Evolutionary conservation across 2,113 vertebrate species (phyloP).

Genomic region (Mohoua ochrocephala): DNA sequence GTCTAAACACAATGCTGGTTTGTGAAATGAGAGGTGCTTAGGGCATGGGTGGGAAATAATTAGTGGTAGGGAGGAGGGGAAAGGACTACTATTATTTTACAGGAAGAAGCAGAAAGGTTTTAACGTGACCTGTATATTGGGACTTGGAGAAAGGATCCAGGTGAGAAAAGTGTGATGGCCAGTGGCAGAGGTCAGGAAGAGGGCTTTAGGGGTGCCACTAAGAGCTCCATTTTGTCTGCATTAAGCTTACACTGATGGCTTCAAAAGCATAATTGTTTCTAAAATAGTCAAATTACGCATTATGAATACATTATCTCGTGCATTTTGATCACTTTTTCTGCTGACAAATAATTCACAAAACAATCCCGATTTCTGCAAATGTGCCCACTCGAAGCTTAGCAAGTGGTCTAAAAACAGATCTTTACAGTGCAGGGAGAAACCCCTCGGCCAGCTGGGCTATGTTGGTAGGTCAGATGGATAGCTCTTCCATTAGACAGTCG

Average conservation of each 20-base stretch:
- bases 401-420: not conserved
- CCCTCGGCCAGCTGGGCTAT: not conserved
- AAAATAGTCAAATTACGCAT: slow-evolving; percentile 13
- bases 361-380: slow-evolving; percentile 8
- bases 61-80: fast-evolving
- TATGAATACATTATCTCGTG: slow-evolving; percentile 17
- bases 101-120: not conserved
- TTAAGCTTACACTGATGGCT: not conserved
- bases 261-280: slow-evolving; percentile 19
- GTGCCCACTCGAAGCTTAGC: not conserved
- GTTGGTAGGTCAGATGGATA: not conserved
- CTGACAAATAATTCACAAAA: slow-evolving; percentile 18
- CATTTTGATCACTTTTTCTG: slow-evolving; percentile 5
- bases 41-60: not conserved
- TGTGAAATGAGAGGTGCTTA: not conserved
- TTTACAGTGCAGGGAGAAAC: not conserved
- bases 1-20: not conserved
- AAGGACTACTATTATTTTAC: not conserved
- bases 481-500: not conserved
- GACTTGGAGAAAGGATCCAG: not conserved
- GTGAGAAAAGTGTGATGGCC: not conserved
- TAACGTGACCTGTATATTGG: not conserved
- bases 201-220: not conserved
- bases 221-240: slow-evolving; percentile 1
- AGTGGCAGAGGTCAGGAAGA: not conserved